Evolutionary conservation across 2,797 vertebrate species (phyloP).

Genomic region (Bradypus variegatus): DNA sequence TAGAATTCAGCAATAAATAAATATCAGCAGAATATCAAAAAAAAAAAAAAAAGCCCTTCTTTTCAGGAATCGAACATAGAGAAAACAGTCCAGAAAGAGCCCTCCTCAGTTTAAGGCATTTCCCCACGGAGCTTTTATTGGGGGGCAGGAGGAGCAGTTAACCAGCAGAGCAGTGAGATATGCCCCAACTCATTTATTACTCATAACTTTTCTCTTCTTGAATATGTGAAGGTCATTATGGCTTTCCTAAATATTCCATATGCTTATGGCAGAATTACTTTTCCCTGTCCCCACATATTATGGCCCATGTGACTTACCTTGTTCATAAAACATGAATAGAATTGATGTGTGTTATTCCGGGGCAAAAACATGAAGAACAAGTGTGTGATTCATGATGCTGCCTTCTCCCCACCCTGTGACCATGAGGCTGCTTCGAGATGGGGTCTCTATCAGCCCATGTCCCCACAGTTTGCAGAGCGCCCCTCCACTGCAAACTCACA

Average conservation of each 20-base stretch:
- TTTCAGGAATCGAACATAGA: background rate
- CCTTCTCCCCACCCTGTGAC: background rate
- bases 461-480: background rate
- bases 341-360: background rate
- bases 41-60: background rate
- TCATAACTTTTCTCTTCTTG: background rate
- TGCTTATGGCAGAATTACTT: background rate
- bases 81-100: background rate
- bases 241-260: background rate
- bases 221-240: background rate
- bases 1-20: background rate
- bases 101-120: background rate
- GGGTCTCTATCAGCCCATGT: background rate
- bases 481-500: background rate
- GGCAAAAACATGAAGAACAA: background rate
- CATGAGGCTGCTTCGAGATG: background rate
- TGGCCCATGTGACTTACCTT: background rate
- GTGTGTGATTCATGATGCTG: background rate
- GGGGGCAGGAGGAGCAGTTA: background rate
- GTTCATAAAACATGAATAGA: background rate
- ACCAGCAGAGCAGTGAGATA: background rate
- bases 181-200: background rate
- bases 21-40: background rate
- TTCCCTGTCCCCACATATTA: background rate
- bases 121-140: background rate